Evolutionary conservation across 2,113 vertebrate genomes (phyloP).

Genomic region (Hippocampus guttulatus): DNA sequence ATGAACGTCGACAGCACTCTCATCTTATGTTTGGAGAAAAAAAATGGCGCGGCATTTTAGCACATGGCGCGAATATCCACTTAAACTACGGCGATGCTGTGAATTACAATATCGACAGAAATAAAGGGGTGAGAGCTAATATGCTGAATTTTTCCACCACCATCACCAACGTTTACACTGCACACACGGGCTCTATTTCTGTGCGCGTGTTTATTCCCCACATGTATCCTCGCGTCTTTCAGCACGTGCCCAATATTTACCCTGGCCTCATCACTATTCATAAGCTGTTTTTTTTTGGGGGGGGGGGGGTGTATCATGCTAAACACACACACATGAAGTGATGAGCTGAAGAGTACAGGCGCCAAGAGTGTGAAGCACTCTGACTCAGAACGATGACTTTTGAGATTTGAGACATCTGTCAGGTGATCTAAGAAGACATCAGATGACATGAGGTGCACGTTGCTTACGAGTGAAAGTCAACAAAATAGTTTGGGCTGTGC

Average conservation of each 20-base stretch:
- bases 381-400: constrained; percentile 44
- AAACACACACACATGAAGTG: constrained; percentile 50
- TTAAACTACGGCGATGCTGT: neutral
- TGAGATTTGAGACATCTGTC: constrained; percentile 18
- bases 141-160: neutral
- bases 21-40: neutral
- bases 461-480: neutral
- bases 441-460: neutral
- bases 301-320: constrained; percentile 45
- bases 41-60: neutral
- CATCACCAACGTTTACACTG: constrained; percentile 6
- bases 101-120: neutral
- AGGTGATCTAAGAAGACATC: constrained; percentile 38
- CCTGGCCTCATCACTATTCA: constrained; percentile 62
- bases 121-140: neutral
- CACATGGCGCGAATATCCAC: neutral
- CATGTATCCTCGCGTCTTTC: constrained; percentile 37
- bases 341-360: constrained; percentile 48
- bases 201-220: constrained; percentile 27
- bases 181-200: neutral
- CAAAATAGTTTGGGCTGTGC: neutral
- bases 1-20: neutral
- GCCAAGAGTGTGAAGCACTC: constrained; percentile 38
- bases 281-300: constrained; percentile 26
- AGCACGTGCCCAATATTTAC: constrained; percentile 55